Conservation (phyloP, 2,113 vertebrate genomes). For the Balaeniceps rex region DNA sequence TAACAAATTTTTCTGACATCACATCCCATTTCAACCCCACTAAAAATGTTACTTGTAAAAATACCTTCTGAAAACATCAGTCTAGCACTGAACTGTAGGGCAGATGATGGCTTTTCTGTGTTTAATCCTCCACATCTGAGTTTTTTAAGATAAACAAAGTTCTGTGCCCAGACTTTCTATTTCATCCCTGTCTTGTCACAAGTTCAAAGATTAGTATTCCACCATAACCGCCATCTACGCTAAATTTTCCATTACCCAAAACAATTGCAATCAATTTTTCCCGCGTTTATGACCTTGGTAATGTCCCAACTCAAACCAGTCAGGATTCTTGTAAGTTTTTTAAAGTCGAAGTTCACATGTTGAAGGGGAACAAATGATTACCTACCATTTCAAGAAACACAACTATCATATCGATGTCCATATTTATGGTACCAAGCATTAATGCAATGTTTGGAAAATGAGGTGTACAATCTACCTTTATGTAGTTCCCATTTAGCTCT, state of each 20-base stretch:
- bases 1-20: background rate
- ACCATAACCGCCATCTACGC: background rate
- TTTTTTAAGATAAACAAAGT: background rate
- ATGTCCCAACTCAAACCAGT: background rate
- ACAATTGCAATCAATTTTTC: background rate
- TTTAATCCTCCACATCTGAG: background rate
- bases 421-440: background rate
- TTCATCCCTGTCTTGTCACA: background rate
- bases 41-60: background rate
- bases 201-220: background rate
- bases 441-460: background rate
- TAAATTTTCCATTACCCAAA: background rate
- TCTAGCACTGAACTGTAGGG: background rate
- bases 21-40: background rate
- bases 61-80: background rate
- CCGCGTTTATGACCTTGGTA: background rate
- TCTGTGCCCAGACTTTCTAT: background rate
- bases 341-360: background rate
- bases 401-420: background rate
- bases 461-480: background rate
- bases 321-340: background rate
- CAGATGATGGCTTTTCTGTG: background rate
- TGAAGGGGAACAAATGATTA: background rate
- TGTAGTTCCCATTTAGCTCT: background rate
- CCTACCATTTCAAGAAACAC: background rate